These are phyloP conservation scores for Panopea generosa DNA, from an alignment of 2,888 invertebrate genomes.

Conservation along the genomic window DNA sequence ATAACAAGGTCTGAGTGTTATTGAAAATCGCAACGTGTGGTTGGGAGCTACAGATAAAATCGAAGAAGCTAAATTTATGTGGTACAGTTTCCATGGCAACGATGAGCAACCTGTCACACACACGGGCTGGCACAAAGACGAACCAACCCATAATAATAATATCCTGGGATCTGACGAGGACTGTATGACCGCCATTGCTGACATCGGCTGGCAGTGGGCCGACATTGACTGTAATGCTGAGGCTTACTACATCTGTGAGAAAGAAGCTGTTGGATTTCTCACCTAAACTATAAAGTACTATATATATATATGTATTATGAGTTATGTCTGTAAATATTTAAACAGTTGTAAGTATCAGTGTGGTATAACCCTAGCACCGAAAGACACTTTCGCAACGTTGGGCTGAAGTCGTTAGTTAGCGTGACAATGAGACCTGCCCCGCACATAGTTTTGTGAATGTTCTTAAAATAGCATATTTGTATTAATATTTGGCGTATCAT, in stretches of 20 bases:
- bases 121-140: conserved; percentile 34
- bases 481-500: too few relatives aligned
- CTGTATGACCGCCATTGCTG: conserved; percentile 21
- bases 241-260: conserved; percentile 31
- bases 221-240: conserved; percentile 29
- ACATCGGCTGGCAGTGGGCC: conserved; percentile 36
- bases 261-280: conserved; percentile 14
- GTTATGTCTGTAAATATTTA: too few relatives aligned
- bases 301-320: too few relatives aligned
- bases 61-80: conserved; percentile 25
- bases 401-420: too few relatives aligned
- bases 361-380: too few relatives aligned
- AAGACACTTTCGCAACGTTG: too few relatives aligned
- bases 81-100: conserved; percentile 18
- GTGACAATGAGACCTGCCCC: too few relatives aligned
- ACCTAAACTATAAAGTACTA: too few relatives aligned
- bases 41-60: conserved; percentile 34
- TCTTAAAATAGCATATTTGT: too few relatives aligned
- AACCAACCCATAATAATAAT: conserved; percentile 33
- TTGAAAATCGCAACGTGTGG: conserved; percentile 24
- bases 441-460: too few relatives aligned
- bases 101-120: conserved; percentile 28
- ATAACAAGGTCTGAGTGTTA: too few relatives aligned
- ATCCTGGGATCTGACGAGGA: conserved; percentile 21
- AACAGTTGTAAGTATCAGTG: too few relatives aligned